Conservation (phyloP, 2,797 vertebrate genomes). For the Philypnodon macrostomus region DNA sequence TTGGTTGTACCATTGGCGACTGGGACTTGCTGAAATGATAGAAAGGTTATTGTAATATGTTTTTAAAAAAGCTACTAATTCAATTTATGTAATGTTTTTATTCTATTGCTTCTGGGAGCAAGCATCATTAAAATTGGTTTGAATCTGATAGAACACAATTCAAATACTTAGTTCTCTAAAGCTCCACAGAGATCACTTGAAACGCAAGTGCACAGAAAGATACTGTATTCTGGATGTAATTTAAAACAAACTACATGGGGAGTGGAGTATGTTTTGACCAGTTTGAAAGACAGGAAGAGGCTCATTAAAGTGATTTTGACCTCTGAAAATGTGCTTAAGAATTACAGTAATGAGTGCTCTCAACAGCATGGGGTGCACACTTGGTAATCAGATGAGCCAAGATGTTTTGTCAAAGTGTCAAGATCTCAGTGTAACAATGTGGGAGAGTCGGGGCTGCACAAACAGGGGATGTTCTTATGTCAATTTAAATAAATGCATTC, state of each 20-base stretch:
- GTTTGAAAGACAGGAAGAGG: constrained; percentile 39
- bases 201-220: constrained; percentile 5
- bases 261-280: constrained; percentile 29
- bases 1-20: constrained; percentile 81
- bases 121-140: too few species aligned
- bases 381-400: constrained; percentile 29
- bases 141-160: too few species aligned
- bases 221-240: constrained; percentile 19
- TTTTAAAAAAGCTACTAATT: too few species aligned
- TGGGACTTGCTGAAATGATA: constrained; percentile 82
- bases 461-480: too few species aligned
- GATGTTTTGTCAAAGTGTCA: constrained; percentile 22
- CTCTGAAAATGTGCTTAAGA: constrained; percentile 39
- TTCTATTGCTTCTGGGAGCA: too few species aligned
- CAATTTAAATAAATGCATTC: too few species aligned
- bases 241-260: constrained; percentile 15
- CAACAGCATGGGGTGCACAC: constrained; percentile 21
- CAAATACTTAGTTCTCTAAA: not conserved
- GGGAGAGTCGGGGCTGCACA: too few species aligned
- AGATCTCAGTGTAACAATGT: constrained; percentile 20
- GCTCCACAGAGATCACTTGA: constrained; percentile 14
- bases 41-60: not conserved
- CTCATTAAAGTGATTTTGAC: constrained; percentile 64
- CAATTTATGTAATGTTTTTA: too few species aligned
- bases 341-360: constrained; percentile 38